Evolutionary conservation across 1,140 invertebrate species (phyloP).

Genomic region (Zaprionus taronus): DNA sequence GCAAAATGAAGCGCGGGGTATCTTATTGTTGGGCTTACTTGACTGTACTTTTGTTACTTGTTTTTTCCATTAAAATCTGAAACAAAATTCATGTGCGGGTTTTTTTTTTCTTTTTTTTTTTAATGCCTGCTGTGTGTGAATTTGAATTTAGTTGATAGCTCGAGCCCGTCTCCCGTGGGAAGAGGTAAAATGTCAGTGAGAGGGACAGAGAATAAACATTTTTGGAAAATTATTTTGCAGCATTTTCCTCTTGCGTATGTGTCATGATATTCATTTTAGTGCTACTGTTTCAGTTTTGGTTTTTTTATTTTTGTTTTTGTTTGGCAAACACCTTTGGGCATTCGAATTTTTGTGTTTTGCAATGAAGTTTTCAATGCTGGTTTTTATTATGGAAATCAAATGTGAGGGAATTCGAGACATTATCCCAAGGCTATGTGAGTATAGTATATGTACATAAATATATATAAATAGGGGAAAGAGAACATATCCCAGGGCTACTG

Average conservation of each 20-base stretch:
- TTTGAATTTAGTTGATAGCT: conserved; percentile 61
- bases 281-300: neutral
- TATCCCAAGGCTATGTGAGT: neutral
- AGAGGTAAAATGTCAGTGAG: neutral
- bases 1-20: neutral
- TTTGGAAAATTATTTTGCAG: conserved; percentile 5
- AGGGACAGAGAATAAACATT: neutral
- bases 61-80: conserved; percentile 33
- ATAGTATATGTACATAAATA: neutral
- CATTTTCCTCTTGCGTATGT: neutral
- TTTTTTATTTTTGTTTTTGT: conserved; percentile 6
- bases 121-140: conserved; percentile 55
- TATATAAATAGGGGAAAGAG: neutral
- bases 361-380: conserved; percentile 9
- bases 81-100: conserved; percentile 54
- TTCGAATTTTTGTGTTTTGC: conserved; percentile 8
- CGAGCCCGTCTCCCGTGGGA: neutral
- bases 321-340: conserved; percentile 6
- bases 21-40: neutral
- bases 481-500: neutral
- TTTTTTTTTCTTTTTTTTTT: conserved; percentile 32
- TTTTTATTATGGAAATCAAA: neutral
- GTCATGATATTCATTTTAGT: neutral
- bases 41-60: neutral
- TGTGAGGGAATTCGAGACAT: neutral